These are phyloP conservation scores for Boleophthalmus pectinirostris DNA, from an alignment of 2,113 vertebrate species.

Conservation along the genomic window DNA sequence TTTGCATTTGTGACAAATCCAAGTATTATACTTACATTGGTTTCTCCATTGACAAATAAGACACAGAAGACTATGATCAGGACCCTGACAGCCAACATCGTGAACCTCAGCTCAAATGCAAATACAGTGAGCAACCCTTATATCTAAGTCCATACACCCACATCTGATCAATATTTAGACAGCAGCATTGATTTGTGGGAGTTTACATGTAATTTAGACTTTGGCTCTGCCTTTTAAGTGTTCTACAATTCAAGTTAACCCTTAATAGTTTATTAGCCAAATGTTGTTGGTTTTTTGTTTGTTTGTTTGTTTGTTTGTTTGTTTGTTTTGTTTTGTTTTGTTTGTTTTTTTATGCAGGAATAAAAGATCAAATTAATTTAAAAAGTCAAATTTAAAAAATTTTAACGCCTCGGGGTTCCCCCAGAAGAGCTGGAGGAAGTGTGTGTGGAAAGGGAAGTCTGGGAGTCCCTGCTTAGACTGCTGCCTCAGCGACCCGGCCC, in stretches of 20 bases:
- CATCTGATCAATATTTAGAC: neutral
- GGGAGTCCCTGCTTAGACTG: too few species aligned
- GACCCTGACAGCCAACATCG: neutral
- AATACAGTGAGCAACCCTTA: neutral
- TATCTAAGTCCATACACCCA: neutral
- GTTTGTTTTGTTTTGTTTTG: neutral
- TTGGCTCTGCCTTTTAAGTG: neutral
- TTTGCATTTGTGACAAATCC: neutral
- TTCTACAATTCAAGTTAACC: neutral
- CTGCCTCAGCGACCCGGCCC: too few species aligned
- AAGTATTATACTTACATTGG: neutral
- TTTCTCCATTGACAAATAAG: neutral
- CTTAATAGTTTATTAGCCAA: neutral
- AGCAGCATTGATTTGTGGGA: neutral
- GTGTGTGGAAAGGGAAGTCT: too few species aligned
- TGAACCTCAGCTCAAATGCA: neutral
- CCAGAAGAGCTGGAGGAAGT: too few species aligned
- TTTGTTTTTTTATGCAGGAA: neutral
- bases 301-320: neutral
- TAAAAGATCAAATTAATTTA: neutral
- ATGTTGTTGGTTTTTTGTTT: neutral
- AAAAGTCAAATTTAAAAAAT: too few species aligned
- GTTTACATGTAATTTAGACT: slow-evolving; percentile 1
- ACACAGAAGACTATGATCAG: neutral
- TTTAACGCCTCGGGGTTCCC: too few species aligned